Base-by-base conservation (phyloP, 37 sponge, comb jelly and placozoan genomes). In the Chondrilla cf. caribensis region DNA sequence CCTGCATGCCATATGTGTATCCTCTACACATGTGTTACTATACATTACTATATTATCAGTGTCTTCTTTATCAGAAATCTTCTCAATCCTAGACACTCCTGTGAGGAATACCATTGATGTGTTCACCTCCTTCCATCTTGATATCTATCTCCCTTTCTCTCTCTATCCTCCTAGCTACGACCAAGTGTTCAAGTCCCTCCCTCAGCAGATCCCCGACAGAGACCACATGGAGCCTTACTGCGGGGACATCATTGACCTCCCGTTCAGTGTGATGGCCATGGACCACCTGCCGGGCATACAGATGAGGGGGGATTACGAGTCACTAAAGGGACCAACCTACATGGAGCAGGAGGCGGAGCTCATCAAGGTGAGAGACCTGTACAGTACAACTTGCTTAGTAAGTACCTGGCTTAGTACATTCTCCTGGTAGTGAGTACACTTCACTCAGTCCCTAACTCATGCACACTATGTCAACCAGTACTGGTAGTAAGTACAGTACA, bases 251-350 rank as follows among this genome's bases (percentile, higher is more conserved):
- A 78, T 87, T 0, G 92, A 88, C 25, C 81, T 92, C 31, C 93
- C 96, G 2, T 81, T 47, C 84, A 89, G 88, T 73, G 84, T 89
- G 87, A 33, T 86, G 14, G 86, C 96, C 35, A 76, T 95, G 87
- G 96, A 95, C 79, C 96, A 95, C 77, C 88, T 95, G 65, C 58
- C 60, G 29, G 90, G 92, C 31, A 80, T 95, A 15, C 82, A 71
- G 82, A 65, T 70, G 29, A 42, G 87, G 51, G 58, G 66, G 51
- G 38, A 40, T n/a, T 81, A 81, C 44, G 65, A 60, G 35, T 26
- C 68, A 1, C 17, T 67, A 4, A 33, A 67, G 35, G 68, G 68
- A 9, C n/a, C 68, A 67, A 11, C 51, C 9, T 33, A 67, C 68
- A 1, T 17, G 4, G 76, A 73, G 24, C 24, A 73, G 41, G 76